Conservation (phyloP, 2,113 vertebrate genomes). For the Chaenogobius annularis region DNA sequence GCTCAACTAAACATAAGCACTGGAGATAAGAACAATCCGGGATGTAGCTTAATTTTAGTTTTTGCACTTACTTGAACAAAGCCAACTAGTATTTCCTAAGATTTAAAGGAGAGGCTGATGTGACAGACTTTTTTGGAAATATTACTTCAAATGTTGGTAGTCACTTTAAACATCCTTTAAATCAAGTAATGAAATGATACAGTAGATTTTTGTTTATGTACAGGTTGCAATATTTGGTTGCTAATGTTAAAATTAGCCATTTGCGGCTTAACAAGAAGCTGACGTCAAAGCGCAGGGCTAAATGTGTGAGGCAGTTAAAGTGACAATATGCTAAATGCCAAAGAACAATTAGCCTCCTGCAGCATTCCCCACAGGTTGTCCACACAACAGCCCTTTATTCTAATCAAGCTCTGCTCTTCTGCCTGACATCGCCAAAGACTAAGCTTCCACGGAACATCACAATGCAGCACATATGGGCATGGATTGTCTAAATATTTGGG, state of each 20-base stretch:
- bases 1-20: slow-evolving; percentile 15
- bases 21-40: slow-evolving; percentile 7
- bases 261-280: background rate
- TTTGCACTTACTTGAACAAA: background rate
- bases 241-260: background rate
- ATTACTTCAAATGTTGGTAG: no score
- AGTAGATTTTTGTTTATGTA: background rate
- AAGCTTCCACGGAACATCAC: slow-evolving; percentile 15
- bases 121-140: no score
- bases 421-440: slow-evolving; percentile 43
- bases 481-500: no score
- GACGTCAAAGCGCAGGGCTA: slow-evolving; percentile 43
- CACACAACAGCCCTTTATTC: slow-evolving; percentile 60
- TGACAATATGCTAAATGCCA: slow-evolving; percentile 70
- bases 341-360: slow-evolving; percentile 70
- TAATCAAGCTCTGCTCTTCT: slow-evolving; percentile 47
- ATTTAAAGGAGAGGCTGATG: background rate
- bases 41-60: background rate
- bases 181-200: no score
- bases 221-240: background rate
- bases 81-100: background rate
- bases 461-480: background rate
- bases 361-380: slow-evolving; percentile 43
- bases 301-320: slow-evolving; percentile 42
- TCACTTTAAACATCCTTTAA: no score